These are phyloP conservation scores for Xiphophorus maculatus DNA, from an alignment of 2,113 vertebrate species.

Conservation along the genomic window DNA sequence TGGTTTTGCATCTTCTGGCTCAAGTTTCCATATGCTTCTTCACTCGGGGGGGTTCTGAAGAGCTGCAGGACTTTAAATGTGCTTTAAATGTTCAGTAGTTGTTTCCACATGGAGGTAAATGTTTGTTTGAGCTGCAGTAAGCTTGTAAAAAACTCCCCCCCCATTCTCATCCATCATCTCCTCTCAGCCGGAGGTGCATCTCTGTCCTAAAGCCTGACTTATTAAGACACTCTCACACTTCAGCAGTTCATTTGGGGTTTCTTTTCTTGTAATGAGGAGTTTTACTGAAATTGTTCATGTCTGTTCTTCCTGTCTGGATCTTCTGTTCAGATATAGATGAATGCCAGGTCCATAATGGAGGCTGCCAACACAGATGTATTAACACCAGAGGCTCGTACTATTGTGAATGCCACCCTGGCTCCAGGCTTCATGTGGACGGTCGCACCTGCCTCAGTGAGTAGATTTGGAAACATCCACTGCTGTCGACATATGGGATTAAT, in stretches of 20 bases:
- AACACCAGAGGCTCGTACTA: slow-evolving; percentile 90
- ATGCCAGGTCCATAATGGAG: slow-evolving; percentile 91
- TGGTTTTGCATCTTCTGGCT: slow-evolving; percentile 45
- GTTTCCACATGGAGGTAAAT: slow-evolving; percentile 69
- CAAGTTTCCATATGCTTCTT: slow-evolving; percentile 57
- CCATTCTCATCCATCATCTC: slow-evolving; percentile 63
- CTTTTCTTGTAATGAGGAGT: slow-evolving; percentile 53
- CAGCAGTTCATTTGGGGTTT: slow-evolving; percentile 29
- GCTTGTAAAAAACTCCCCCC: slow-evolving; percentile 34
- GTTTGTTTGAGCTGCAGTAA: slow-evolving; percentile 54
- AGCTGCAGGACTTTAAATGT: slow-evolving; percentile 66
- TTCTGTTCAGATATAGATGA: slow-evolving; percentile 88
- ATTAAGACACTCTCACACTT: slow-evolving; percentile 27
- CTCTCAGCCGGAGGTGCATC: slow-evolving; percentile 33
- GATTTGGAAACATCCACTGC: not conserved
- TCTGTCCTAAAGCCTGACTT: slow-evolving; percentile 36
- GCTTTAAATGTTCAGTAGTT: slow-evolving; percentile 70
- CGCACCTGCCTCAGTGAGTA: slow-evolving; percentile 92
- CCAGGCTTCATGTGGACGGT: slow-evolving; percentile 88
- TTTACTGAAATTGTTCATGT: slow-evolving; percentile 57
- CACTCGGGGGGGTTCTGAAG: slow-evolving; percentile 25
- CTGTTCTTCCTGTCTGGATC: slow-evolving; percentile 14
- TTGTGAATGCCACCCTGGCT: slow-evolving; percentile 88
- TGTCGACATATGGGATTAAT: not conserved
- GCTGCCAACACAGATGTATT: slow-evolving; percentile 94